Evolutionary conservation across 2,797 vertebrate genomes (phyloP), one percentile per base, ranked within the genome.

Genomic region (Fistularia commersonii): DNA sequence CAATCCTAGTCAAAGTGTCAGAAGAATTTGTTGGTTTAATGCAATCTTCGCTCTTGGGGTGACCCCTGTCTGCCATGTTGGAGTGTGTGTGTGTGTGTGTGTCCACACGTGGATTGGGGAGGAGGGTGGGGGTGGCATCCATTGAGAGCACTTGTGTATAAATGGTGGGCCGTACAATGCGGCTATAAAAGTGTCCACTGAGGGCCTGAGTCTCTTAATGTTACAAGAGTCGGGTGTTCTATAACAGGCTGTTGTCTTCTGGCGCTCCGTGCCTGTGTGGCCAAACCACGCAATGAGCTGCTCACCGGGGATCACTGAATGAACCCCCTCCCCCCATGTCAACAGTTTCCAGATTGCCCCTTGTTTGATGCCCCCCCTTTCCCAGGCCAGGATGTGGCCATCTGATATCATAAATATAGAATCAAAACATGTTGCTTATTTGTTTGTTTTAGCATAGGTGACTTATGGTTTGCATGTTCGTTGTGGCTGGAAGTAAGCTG

Each of bases 121-220:
- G 35, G 8, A 7, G 13, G 41, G 49, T 59, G 32, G 51, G 61
- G 53, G 42, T 53, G 46, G 63, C 58, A 39, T 70, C 51, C 14
- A 7, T 43, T 72, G 38, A 51, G 54, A 3, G 3, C 23, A 52
- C 11, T 11, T 71, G 63, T 59, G 54, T 57, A 35, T 83, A 54
- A 83, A 85, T 79, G 65, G 79, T 60, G 57, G 76, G 74, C 41
- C 58, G 61, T 51, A 78, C 79, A 79, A 61, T 64, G 56, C 60
- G 35, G 49, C 60, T 37, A 43, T 87, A 86, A 88, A 86, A 64
- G 67, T 63, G 77, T 81, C 85, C 77, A 55, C 57, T 68, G 63
- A 84, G 76, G 74, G 76, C 69, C 34, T 40, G 50, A 69, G 78
- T 79, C 75, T 67, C 59, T 84, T 81, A 67, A 80, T 72, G 67